Percentiles rank a stretch among this genome's conserved stretches.
These are phyloP conservation scores for Clitarchus hookeri DNA, from an alignment of 2,888 invertebrate genomes.

Conservation along the genomic window DNA sequence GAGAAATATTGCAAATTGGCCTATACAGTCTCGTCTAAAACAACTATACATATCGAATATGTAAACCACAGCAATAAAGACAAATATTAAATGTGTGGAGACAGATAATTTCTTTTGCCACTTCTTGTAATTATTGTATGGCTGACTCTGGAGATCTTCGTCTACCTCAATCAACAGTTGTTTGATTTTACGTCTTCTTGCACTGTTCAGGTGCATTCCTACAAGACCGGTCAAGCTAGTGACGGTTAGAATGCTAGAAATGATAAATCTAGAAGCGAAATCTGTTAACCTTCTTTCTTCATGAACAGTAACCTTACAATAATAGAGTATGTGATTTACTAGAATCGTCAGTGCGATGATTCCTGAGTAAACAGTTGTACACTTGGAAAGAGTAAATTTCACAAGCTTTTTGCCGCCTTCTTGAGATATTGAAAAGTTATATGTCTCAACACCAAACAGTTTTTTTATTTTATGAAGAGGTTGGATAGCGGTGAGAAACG, in stretches of 20 bases:
- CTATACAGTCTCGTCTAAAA: neutral
- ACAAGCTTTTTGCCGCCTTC: neutral
- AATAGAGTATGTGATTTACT: neutral
- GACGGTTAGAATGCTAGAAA: neutral
- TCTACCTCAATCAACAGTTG: neutral
- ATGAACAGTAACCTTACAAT: neutral
- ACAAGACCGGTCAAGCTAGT: neutral
- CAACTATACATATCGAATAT: neutral
- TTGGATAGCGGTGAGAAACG: neutral
- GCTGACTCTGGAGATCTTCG: neutral
- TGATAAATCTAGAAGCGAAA: neutral
- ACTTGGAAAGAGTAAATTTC: neutral
- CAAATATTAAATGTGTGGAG: too few species aligned
- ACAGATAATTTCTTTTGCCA: neutral
- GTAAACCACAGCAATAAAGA: neutral
- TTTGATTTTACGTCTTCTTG: neutral
- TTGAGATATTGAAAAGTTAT: neutral
- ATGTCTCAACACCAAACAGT: neutral
- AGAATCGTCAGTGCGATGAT: neutral
- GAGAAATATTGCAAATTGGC: neutral
- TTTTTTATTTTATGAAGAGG: neutral
- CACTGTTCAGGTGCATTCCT: neutral
- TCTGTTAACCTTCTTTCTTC: neutral
- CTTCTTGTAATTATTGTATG: neutral
- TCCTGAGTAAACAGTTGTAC: neutral